Base-by-base conservation (phyloP, 2,888 invertebrate species). In the Habrosyne pyritoides region DNA sequence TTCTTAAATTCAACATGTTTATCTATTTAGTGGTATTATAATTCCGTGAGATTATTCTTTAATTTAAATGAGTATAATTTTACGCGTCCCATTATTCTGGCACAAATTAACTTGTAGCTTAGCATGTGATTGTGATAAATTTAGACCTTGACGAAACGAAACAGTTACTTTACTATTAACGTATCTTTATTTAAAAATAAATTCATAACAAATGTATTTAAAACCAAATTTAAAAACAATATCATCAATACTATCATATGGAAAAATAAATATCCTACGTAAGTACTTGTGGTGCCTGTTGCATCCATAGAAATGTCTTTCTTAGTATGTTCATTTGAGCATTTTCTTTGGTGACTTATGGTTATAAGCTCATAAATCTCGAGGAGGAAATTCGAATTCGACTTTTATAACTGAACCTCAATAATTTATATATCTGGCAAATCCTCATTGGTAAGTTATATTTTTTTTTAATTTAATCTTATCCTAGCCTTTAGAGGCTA, bases 401-500 rank as follows among this genome's bases (percentile, higher is more conserved):
- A 36, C 6, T 36, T 14, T 36, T 14, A 0, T 36, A 30, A 14
- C 36, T 36, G 14, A 0, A 36, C 36, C 6, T n/a, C n/a, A 14
- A 1, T 36, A 14, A 14, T 14, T 14, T 14, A 10, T 12, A 30
- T 2, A 12, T 2, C 12, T 30, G 3, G 12, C 12, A 33, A n/a
- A 33, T 36, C 14, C 1, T 14, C 14, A 14, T 36, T 14, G 36
- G n/a, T 36, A 36, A 36, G 36, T 42, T n/a, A n/a, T n/a, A 42
- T 42, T 18, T 42, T 12, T 18, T 42, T 42, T 8, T 7, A 42
- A 0, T 42, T 14, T 18, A 14, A 2, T 49, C 30, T 36, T 10
- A 36, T 21, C 12, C 36, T 48, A 49, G 28, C 42, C 33, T 51
- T 49, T 56, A 21, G 57, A 69, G 70, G 60, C 64, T 66, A 56